Base-by-base conservation (phyloP, 2,797 vertebrate species). In the Peromyscus eremicus region DNA sequence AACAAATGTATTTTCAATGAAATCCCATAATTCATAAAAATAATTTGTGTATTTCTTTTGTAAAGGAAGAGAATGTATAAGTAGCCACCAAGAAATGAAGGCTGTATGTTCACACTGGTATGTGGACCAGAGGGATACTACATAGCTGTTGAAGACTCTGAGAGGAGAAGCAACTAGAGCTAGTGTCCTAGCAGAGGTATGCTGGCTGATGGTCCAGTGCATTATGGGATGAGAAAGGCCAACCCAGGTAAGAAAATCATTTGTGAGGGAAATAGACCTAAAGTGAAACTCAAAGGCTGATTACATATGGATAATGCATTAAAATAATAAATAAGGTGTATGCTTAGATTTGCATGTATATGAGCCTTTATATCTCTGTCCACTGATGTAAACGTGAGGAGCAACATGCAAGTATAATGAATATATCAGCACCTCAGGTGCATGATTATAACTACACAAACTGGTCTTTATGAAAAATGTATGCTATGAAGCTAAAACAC, bases 1-100 rank as follows among this genome's bases (percentile, higher is more conserved):
- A 79, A 57, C 9, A 91, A 91, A 66, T 76, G 0, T 49, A 55
- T 79, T 92, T 92, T 96, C 29, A 68, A 23, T 85, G 14, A 88
- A 84, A 71, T 57, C 25, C 40, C 60, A 34, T 79, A 75, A 91
- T 3, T 62, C 32, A 49, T 12, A 16, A 70, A 80, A 80, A n/a
- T 10, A 68, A 34, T 77, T 73, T 89, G 77, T 66, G 82, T 32
- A 8, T 27, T 66, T 96, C 91, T n/a, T 16, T 6, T 57, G 17
- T 84, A 43, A 84, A 17, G 17, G 34, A 64, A n/a, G 21, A 66
- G 23, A 4, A 27, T 5, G 21, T n/a, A 7, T 17, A 68, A 4
- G 70, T 83, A 52, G 5, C 5, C 37, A 64, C 2, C 2, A 73
- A 93, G 19, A 77, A 57, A 8, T 37, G 2, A 79, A 80, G 49